phyloP scores from a whole-genome alignment of 2,113 vertebrate genomes.

The Syrrhaptes paradoxus region DNA sequence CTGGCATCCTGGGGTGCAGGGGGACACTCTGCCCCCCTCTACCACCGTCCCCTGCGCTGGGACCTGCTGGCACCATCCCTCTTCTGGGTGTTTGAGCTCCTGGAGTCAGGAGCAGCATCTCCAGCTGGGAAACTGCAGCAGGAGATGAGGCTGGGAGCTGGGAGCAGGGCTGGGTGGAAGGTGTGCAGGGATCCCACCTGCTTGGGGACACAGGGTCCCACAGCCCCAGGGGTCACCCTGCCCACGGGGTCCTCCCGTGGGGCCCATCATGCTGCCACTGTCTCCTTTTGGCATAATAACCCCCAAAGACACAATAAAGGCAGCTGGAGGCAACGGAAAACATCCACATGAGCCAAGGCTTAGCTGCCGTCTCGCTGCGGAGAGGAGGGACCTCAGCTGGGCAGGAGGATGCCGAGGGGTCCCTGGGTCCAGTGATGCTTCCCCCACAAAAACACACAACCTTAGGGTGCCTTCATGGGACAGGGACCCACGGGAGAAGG shows the following conservation, averaged over 20 bases:
- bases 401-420: background rate
- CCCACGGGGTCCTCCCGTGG: background rate
- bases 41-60: accelerated
- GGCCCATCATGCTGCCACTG: background rate
- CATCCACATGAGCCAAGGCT: background rate
- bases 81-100: background rate
- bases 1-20: background rate
- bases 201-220: background rate
- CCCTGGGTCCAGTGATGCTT: background rate
- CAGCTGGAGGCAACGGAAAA: background rate
- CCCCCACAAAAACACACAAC: background rate
- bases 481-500: background rate
- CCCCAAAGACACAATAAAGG: background rate
- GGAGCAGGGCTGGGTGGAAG: accelerated
- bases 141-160: background rate
- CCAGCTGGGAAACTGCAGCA: background rate
- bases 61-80: background rate
- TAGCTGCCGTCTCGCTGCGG: accelerated
- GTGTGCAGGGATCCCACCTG: background rate
- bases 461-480: background rate
- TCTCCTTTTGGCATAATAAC: background rate
- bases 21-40: background rate
- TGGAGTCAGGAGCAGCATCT: accelerated
- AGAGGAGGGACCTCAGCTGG: accelerated
- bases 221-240: background rate